Base-by-base conservation (phyloP, 2,888 invertebrate genomes). In the Ceriagrion tenellum region DNA sequence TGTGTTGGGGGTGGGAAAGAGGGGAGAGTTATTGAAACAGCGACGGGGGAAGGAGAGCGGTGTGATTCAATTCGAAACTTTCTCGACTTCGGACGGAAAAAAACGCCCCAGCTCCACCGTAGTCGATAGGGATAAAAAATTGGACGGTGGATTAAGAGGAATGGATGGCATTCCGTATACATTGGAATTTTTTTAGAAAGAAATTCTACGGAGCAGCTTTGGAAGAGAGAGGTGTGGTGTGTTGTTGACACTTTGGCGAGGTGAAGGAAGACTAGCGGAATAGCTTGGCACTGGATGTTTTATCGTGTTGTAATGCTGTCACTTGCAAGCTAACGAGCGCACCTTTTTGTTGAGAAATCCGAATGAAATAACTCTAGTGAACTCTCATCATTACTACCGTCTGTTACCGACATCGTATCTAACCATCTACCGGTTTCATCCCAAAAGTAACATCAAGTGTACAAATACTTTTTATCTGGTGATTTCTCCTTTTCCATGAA, bases 61-160 rank as follows among this genome's bases (percentile, higher is more conserved):
- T 93, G 93, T 93, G 93, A 93, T 69, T 93, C 69, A 93, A 74
- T 93, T 93, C 63, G 91, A 93, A n/a, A 47, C 93, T n/a, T 69
- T 69, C 91, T 91, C 91, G 35, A 74, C 59, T 26, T 47, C 63
- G 55, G 63, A 90, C n/a, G n/a, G 91, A 59, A 59, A 59, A 59
- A 59, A 59, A 59, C 59, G 13, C 91, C n/a, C 56, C 40, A 23
- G 63, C 47, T 8, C 47, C 47, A 47, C 26, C n/a, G 69, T 40
- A 93, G 93, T 93, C 69, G 69, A 69, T 47, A 40, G 93, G 26
- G 47, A 35, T 81, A 35, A 81, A 81, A 81, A 81, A 81, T 26
- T 2, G 69, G 26, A 69, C 16, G 13, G 4, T 30, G 35, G 35
- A 81, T 81, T 81, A 81, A 35, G 30, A 81, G 20, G 55, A 63